Evolutionary conservation across 2,113 vertebrate genomes (phyloP), one percentile per base, ranked within the genome.

Genomic region (Pelodiscus sinensis): DNA sequence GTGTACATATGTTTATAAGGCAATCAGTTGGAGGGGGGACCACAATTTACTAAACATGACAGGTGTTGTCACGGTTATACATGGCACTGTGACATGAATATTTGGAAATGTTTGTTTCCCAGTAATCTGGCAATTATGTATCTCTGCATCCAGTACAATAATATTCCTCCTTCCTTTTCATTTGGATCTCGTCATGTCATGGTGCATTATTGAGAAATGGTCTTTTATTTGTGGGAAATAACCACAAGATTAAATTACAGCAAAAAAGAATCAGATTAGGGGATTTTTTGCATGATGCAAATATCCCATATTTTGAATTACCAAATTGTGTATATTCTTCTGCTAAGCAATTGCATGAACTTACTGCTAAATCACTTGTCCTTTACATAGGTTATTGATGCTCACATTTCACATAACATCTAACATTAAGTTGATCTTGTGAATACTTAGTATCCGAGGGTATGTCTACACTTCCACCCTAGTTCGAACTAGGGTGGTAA

Each of bases 381-480:
- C 24, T 88, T 62, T 9, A 79, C 3, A 1, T 73, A 16, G 60
- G 8, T 87, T 2, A 27, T 81, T 14, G 31, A 4, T 54, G 31
- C 5, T 31, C 81, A 38, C 15, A 0, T 81, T 86, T 88, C 71
- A 84, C 18, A 75, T 2, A 60, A 44, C 2, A 9, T 65, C 21
- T 90, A 82, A 89, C 77, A 82, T 50, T 56, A 62, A 55, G 15
- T 35, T 84, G 11, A 35, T 3, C 0, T 1, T 0, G 0, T 1
- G 68, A 35, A 91, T 86, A 81, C 4, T 84, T 3, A 14, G 29
- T 27, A 73, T 8, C 35, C n/a, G n/a, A n/a, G n/a, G n/a, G n/a
- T n/a, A n/a, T n/a, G n/a, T n/a, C n/a, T n/a, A n/a, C n/a, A n/a
- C n/a, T n/a, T n/a, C n/a, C n/a, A n/a, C n/a, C n/a, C n/a, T n/a